Evolutionary conservation across 1,140 invertebrate species (phyloP).

Genomic region (Dreissena polymorpha): DNA sequence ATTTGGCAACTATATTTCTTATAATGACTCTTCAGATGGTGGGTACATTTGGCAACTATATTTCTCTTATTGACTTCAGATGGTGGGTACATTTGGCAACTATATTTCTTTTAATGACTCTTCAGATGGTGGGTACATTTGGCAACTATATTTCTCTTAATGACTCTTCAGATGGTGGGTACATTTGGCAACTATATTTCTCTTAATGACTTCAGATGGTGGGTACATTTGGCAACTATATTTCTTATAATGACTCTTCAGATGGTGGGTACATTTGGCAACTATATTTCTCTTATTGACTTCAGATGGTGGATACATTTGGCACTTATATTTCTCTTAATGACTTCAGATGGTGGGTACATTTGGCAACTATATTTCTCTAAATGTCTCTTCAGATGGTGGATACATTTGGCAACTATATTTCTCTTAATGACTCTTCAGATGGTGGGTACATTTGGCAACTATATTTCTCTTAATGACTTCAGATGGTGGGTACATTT

Average conservation of each 20-base stretch:
- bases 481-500: conserved; percentile 66
- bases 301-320: conserved; percentile 66
- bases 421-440: no score
- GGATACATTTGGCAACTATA: conserved; percentile 61
- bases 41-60: conserved; percentile 61
- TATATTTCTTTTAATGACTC: no score
- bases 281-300: no score
- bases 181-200: conserved; percentile 66
- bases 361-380: no score
- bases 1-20: no score
- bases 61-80: no score
- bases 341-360: conserved; percentile 64
- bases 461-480: no score
- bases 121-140: conserved; percentile 66
- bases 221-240: conserved; percentile 61
- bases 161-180: conserved; percentile 65
- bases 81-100: conserved; percentile 64
- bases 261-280: conserved; percentile 65
- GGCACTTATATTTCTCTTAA: no score
- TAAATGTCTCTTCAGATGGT: conserved; percentile 70
- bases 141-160: no score
- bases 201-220: conserved; percentile 70
- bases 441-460: conserved; percentile 65
- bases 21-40: conserved; percentile 70
- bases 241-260: no score